Conservation (phyloP, 2,888 invertebrate genomes). For the Torymus tubicola region DNA sequence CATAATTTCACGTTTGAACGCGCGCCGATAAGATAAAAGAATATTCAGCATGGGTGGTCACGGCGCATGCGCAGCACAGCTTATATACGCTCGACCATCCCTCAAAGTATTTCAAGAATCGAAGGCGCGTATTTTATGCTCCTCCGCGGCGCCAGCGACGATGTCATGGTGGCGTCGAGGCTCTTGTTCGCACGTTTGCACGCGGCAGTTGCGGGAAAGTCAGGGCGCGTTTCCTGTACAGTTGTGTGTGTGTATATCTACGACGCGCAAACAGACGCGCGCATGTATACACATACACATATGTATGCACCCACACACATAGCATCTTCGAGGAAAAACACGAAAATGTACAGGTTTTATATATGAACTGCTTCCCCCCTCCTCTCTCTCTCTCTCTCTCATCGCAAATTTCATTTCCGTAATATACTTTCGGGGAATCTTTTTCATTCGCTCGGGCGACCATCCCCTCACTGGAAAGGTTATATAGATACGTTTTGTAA, state of each 20-base stretch:
- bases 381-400: background rate
- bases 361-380: background rate
- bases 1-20: constrained; percentile 52
- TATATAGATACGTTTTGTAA: constrained; percentile 4
- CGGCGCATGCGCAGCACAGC: too few species aligned
- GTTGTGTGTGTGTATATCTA: too few species aligned
- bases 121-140: constrained; percentile 28
- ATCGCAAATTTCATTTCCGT: constrained; percentile 25
- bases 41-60: too few species aligned
- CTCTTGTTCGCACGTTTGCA: background rate
- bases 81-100: background rate
- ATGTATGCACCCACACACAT: background rate
- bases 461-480: background rate
- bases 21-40: too few species aligned
- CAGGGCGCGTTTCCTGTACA: too few species aligned
- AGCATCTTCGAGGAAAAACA: background rate
- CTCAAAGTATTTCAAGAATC: constrained; percentile 29
- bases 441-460: constrained; percentile 19
- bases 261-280: too few species aligned
- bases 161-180: background rate
- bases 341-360: constrained; percentile 6
- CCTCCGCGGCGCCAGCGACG: constrained; percentile 1
- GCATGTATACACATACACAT: too few species aligned
- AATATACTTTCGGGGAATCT: constrained; percentile 30
- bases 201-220: background rate